phyloP scores from a whole-genome alignment of 2,888 invertebrate genomes.

The Heliconius cydno region DNA sequence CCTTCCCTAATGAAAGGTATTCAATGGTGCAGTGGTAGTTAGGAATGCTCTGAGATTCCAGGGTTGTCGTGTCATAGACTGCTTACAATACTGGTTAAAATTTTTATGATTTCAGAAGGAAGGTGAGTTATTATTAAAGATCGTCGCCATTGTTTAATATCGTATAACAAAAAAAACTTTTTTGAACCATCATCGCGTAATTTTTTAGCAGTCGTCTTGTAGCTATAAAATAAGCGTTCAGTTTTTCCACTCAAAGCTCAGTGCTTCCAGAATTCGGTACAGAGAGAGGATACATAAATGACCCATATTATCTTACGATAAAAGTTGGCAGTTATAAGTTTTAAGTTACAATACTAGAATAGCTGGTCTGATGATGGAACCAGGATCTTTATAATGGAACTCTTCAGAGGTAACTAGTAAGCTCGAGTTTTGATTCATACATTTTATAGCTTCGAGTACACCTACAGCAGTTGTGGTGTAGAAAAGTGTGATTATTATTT shows the following conservation, averaged over 20 bases:
- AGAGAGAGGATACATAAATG: no score
- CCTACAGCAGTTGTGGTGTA: background rate
- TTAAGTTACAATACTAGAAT: no score
- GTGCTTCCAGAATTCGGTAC: no score
- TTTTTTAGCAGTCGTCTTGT: no score
- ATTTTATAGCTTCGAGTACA: background rate
- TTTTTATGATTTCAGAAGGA: background rate
- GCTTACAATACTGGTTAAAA: background rate
- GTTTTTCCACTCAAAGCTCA: background rate
- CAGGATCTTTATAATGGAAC: background rate
- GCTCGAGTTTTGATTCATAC: background rate
- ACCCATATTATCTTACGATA: no score
- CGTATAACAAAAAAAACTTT: no score
- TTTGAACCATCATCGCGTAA: no score
- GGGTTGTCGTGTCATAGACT: background rate
- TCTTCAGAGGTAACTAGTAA: background rate
- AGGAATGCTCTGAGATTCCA: background rate
- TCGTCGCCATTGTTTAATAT: no score
- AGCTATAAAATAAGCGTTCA: background rate
- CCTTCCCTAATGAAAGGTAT: constrained; percentile 2
- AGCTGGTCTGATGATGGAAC: no score
- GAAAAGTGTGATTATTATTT: no score
- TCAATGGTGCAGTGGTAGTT: constrained; percentile 11
- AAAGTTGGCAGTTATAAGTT: no score
- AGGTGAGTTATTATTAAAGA: background rate